Base-by-base conservation (phyloP, 2,888 invertebrate genomes). In the Orthonevra nobilis region DNA sequence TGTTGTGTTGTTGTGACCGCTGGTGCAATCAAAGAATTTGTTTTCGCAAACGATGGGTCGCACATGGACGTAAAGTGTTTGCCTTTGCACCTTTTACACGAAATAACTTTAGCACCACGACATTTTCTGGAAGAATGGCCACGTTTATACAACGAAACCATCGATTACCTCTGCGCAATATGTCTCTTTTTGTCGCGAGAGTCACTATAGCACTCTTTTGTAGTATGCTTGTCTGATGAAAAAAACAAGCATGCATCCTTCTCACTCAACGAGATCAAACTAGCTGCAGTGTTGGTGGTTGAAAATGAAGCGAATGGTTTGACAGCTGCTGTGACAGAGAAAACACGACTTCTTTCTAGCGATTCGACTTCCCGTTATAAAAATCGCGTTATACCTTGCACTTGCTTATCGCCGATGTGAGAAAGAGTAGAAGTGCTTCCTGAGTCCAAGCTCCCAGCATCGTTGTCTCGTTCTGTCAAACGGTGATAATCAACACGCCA, bases 141-240 rank as follows among this genome's bases (percentile, higher is more conserved):
- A n/a, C n/a, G n/a, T n/a, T n/a, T n/a, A n/a, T n/a, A n/a, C 52
- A 64, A 3, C 64, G 52, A 64, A 52, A 63, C 17, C 63, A 63
- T 9, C 40, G 40, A 50, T 46, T 28, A 34, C 15, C 7, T 32
- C 50, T 63, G 17, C 48, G 28, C n/a, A 46, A 34, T 2, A 36
- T 23, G 1, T 63, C 40, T 20, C n/a, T 50, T 40, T 40, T 14
- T n/a, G n/a, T n/a, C 12, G 10, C 19, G 19, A 61, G 3, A 3
- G 36, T 48, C 38, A 26, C 50, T 32, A 50, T 50, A n/a, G 9
- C 44, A 44, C n/a, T 64, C 44, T 6, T 38, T 61, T 17, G 48
- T 61, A 14, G n/a, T n/a, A n/a, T n/a, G n/a, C 12, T 4, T 19
- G 9, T 48, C 20, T 12, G 52, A 52, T 9, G 23, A 14, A 17